A percentile compares a stretch with the other conserved stretches of the same genome.
Evolutionary conservation across 2,888 invertebrate species (phyloP).

Genomic region (Ornithoptera priamus): DNA sequence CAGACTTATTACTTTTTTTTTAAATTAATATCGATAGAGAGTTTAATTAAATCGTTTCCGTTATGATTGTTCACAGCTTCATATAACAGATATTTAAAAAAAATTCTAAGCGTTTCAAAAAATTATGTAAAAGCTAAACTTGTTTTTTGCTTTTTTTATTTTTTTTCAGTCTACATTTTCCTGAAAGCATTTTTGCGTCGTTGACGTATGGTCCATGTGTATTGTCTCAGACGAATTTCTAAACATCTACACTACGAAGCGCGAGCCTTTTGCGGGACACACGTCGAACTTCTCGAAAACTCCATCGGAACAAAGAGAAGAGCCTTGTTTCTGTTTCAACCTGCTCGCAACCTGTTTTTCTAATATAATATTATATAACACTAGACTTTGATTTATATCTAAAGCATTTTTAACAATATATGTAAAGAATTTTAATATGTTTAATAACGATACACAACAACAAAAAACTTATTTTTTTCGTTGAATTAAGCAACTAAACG

Average conservation of each 20-base stretch:
- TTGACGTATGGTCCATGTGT: slow-evolving; percentile 22
- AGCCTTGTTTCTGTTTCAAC: slow-evolving; percentile 60
- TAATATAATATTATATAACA: slow-evolving; percentile 42
- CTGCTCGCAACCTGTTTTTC: slow-evolving; percentile 36
- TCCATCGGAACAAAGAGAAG: slow-evolving; percentile 62
- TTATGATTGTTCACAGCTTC: too few relatives aligned
- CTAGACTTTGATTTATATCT: not conserved
- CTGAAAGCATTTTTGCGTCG: slow-evolving; percentile 28
- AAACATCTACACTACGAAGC: slow-evolving; percentile 35
- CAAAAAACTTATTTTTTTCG: not conserved
- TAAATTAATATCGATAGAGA: too few relatives aligned
- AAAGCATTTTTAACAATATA: not conserved
- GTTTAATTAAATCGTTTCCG: too few relatives aligned
- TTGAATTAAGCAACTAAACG: too few relatives aligned
- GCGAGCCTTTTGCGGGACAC: slow-evolving; percentile 61
- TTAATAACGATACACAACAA: not conserved
- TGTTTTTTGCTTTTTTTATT: not conserved
- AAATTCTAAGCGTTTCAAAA: too few relatives aligned
- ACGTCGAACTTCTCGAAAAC: slow-evolving; percentile 68
- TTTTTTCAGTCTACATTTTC: not conserved
- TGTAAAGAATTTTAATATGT: not conserved
- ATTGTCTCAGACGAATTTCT: slow-evolving; percentile 29
- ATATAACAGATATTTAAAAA: too few relatives aligned
- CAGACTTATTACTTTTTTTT: too few relatives aligned
- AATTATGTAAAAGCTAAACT: too few relatives aligned